A percentile compares a stretch with the other conserved stretches of the same genome.
These are phyloP conservation scores for Brachystomella parvula DNA, from an alignment of 1,140 invertebrate genomes.

Conservation along the genomic window DNA sequence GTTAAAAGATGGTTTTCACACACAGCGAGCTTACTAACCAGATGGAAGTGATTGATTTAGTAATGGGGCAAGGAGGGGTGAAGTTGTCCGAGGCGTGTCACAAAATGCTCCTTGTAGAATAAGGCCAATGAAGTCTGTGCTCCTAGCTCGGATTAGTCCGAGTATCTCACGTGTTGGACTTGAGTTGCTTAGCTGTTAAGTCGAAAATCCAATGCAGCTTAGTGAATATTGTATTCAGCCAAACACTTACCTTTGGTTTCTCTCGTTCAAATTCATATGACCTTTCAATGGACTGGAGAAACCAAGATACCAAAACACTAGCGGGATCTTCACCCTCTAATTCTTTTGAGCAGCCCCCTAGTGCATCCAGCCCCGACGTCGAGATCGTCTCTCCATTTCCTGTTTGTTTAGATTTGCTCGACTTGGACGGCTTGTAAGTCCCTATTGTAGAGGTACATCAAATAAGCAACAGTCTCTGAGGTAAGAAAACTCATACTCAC, in stretches of 20 bases:
- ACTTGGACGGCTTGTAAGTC: neutral
- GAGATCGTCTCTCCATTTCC: neutral
- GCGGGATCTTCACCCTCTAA: conserved; percentile 2
- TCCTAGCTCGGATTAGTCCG: conserved; percentile 52
- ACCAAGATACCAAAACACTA: conserved; percentile 24
- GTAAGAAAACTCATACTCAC: neutral
- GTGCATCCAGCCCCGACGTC: neutral
- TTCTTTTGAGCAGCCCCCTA: neutral
- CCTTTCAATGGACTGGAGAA: conserved; percentile 32
- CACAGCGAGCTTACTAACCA: conserved; percentile 3
- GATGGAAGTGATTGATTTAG: neutral
- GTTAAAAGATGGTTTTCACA: conserved; percentile 30
- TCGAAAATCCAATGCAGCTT: neutral
- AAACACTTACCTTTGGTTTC: conserved; percentile 56
- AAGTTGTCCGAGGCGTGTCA: conserved; percentile 34
- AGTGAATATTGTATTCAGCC: conserved; percentile 10
- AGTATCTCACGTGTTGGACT: conserved; percentile 53
- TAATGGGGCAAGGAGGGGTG: neutral
- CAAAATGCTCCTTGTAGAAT: conserved; percentile 54
- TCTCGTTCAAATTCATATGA: conserved; percentile 39
- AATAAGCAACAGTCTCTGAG: too few relatives aligned
- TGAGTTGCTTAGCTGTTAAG: conserved; percentile 49
- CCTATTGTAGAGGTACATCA: too few relatives aligned
- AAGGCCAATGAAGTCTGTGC: conserved; percentile 54
- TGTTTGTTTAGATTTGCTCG: neutral